Evolutionary conservation across 2,888 invertebrate species (phyloP).

Genomic region (Megamerina dolium): DNA sequence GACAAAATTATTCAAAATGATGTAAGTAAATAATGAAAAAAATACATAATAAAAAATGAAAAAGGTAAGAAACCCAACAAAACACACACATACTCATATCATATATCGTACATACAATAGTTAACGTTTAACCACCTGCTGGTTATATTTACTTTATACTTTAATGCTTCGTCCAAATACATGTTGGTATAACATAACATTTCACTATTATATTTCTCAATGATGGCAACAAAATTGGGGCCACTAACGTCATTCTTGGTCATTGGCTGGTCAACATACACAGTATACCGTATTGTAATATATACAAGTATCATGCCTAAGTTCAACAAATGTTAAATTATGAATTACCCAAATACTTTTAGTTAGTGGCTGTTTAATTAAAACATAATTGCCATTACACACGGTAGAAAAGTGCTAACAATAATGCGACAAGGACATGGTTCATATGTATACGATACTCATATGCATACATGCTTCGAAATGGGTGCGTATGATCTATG

Average conservation of each 20-base stretch:
- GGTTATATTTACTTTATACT: conserved; percentile 2
- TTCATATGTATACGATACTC: too few relatives aligned
- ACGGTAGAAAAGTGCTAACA: conserved; percentile 20
- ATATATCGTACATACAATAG: conserved; percentile 25
- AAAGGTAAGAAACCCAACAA: conserved; percentile 25
- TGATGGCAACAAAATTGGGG: too few relatives aligned
- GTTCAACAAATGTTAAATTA: background rate
- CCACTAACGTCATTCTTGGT: too few relatives aligned
- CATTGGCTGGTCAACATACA: too few relatives aligned
- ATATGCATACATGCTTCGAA: too few relatives aligned
- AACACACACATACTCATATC: too few relatives aligned
- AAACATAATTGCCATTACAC: conserved; percentile 33
- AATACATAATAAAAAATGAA: background rate
- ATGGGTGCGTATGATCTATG: too few relatives aligned
- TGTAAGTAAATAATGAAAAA: background rate
- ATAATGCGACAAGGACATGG: background rate
- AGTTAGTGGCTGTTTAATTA: conserved; percentile 28
- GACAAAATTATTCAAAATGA: conserved; percentile 35
- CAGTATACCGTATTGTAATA: too few relatives aligned
- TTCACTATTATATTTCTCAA: too few relatives aligned
- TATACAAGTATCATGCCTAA: background rate
- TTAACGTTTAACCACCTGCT: conserved; percentile 13
- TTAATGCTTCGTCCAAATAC: too few relatives aligned
- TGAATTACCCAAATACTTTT: background rate
- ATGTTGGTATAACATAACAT: too few relatives aligned